phyloP scores from a whole-genome alignment of 2,113 vertebrate species.

The Crotalus tigris region DNA sequence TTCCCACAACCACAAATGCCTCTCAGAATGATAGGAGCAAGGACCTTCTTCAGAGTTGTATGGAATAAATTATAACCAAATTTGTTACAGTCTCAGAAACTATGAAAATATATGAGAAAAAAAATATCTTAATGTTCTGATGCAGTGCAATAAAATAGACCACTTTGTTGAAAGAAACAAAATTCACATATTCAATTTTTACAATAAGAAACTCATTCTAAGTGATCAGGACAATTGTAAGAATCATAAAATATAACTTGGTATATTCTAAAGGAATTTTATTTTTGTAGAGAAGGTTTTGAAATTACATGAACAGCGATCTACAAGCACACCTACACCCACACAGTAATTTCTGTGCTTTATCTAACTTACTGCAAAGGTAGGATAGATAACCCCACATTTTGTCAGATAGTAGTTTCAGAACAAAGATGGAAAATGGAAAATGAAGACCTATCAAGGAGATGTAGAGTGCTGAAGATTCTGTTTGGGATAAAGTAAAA shows the following conservation, averaged over 20 bases:
- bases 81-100: neutral
- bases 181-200: neutral
- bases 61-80: neutral
- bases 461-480: neutral
- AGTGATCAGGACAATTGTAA: neutral
- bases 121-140: neutral
- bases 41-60: neutral
- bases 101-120: neutral
- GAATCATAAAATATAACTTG: neutral
- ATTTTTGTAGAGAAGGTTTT: neutral
- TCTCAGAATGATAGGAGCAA: neutral
- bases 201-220: neutral
- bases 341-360: neutral
- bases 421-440: neutral
- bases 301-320: neutral
- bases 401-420: neutral
- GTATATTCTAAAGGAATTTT: neutral
- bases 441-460: neutral
- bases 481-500: neutral
- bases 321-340: neutral
- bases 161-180: neutral
- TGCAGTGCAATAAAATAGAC: neutral
- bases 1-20: neutral
- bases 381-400: neutral
- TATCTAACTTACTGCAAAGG: neutral